Evolutionary conservation across 2,797 vertebrate genomes (phyloP), one percentile per base, ranked within the genome.

Genomic region (Fringilla coelebs): DNA sequence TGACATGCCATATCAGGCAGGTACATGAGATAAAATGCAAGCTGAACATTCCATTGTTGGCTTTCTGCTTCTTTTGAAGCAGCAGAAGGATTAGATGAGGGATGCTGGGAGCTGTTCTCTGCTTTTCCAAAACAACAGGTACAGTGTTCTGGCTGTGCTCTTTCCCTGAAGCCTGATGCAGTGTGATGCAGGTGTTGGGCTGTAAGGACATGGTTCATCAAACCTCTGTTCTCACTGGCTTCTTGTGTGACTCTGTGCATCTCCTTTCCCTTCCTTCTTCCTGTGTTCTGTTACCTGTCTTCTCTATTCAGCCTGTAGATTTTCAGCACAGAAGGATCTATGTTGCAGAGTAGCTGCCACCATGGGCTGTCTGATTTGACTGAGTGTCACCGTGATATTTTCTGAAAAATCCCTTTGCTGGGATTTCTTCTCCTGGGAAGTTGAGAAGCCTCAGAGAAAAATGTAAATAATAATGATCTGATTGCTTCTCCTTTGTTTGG

Each of bases 71-170:
- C 41, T 60, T 76, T 46, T 67, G 75, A 80, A 89, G 45, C 13
- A 31, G 26, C 16, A 25, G 32, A 75, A 73, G 43, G 57, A 70
- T 80, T 36, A 87, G 29, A 43, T 75, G 46, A 15, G 26, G 25
- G 9, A 36, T 51, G 25, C 11, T 36, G 31, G 31, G 34, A 38
- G 5, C 18, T 65, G 32, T 36, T 57, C 34, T 36, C 77, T 71
- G 28, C 16, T 51, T 89, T 87, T 75, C 28, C 48, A 63, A 80
- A 58, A 48, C 0, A 0, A 24, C 1, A 0, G 21, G 36, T 10
- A 17, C 41, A 8, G 32, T 79, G 31, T 6, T 51, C 24, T 62
- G 48, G 34, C 55, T 55, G 48, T 71, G 80, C 43, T 41, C 43
- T 74, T 73, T 49, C 45, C 29, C 32, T 28, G 18, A 54, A 20